Evolutionary conservation across 1,140 invertebrate species (phyloP), one percentile per base, ranked within the genome.

Genomic region (Ips typographus): DNA sequence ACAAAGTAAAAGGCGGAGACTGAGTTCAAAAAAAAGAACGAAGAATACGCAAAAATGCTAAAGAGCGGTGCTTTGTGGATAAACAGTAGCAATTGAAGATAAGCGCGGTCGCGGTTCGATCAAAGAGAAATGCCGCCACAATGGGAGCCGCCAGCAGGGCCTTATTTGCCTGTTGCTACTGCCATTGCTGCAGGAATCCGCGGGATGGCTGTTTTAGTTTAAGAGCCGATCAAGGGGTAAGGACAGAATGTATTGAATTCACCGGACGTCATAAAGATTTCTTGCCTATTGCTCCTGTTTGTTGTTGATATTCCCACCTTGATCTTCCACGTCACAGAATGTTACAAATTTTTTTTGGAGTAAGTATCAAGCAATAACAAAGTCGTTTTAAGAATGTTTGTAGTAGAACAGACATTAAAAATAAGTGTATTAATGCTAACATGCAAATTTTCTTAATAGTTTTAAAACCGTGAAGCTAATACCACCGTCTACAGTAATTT

Each of bases 61-160:
- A 68, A 60, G 57, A 68, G 65, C 65, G 65, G 65, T 59, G 53
- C 65, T 68, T 68, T 65, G 63, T 66, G 71, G 68, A 70, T 73
- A 73, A 73, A 73, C 71, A 73, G 71, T 73, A 73, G 71, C 71
- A 73, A 73, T 73, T 70, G 71, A 67, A 73, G 71, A 73, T 73
- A 73, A 73, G 68, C 68, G 58, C 65, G 71, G 53, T 68, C 63
- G 68, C 71, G 68, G 68, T 53, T 39, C 69, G 53, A 66, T 72
- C 62, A 72, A 72, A 70, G 65, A 40, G 52, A 72, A 62, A 60
- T 53, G 56, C 65, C 65, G 65, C 57, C 65, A 68, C 65, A 68
- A 68, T 68, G 44, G 65, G 49, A 59, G 65, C 65, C 57, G 65
- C 65, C 56, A 60, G 58, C 65, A 60, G 65, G 64, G 49, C 65